Percentiles rank a stretch among this genome's conserved stretches.
phyloP scores from a whole-genome alignment of 2,797 vertebrate species.

The Champsocephalus gunnari region DNA sequence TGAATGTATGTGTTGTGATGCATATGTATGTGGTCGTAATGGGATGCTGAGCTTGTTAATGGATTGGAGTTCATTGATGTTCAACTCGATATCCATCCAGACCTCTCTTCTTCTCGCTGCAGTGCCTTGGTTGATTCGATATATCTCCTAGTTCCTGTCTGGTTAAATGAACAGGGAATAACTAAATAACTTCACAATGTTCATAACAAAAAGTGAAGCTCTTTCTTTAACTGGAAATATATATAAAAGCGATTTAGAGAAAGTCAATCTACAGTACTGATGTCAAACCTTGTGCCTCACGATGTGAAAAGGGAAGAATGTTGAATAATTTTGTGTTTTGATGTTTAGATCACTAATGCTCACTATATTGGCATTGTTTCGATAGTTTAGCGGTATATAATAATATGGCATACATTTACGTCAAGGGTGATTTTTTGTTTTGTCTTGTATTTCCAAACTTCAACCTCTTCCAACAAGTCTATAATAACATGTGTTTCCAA shows the following conservation, averaged over 20 bases:
- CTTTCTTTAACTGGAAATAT: neutral
- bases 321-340: too few relatives aligned
- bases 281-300: too few relatives aligned
- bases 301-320: too few relatives aligned
- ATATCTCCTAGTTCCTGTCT: conserved; percentile 19
- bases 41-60: conserved; percentile 40
- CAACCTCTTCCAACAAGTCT: too few relatives aligned
- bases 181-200: conserved; percentile 5
- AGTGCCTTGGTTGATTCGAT: conserved; percentile 44
- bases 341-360: too few relatives aligned
- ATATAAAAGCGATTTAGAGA: neutral
- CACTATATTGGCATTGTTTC: too few relatives aligned
- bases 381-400: too few relatives aligned
- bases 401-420: too few relatives aligned
- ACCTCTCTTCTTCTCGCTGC: conserved; percentile 25
- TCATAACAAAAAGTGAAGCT: neutral
- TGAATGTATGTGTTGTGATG: conserved; percentile 15
- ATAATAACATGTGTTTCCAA: too few relatives aligned
- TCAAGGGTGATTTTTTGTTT: too few relatives aligned
- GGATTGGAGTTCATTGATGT: conserved; percentile 62
- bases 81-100: conserved; percentile 40
- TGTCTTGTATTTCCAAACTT: too few relatives aligned
- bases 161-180: neutral
- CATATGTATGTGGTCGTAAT: conserved; percentile 34
- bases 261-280: neutral